Conservation (phyloP, 2,797 vertebrate species). For the Lepus townsendii region DNA sequence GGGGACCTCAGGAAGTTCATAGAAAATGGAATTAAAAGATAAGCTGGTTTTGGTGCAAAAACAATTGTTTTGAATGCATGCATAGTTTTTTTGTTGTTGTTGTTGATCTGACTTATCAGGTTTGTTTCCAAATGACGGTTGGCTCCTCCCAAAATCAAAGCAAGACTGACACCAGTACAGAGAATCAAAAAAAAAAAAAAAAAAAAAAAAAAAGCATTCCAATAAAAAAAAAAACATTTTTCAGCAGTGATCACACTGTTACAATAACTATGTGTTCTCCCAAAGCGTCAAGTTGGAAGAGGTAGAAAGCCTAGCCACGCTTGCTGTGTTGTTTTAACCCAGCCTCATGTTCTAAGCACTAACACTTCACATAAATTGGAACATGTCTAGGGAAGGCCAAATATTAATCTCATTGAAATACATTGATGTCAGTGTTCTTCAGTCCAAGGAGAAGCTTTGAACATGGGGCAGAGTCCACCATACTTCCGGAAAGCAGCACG, state of each 20-base stretch:
- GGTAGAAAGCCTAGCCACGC: background rate
- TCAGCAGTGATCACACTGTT: background rate
- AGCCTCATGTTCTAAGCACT: background rate
- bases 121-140: background rate
- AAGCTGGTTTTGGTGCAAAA: too few species aligned
- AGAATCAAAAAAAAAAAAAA: too few species aligned
- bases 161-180: background rate
- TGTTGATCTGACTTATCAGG: background rate
- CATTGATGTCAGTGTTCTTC: background rate
- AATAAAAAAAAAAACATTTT: background rate
- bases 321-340: background rate
- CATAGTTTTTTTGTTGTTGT: background rate
- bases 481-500: background rate
- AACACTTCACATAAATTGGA: background rate
- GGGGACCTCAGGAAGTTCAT: too few species aligned
- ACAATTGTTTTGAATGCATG: too few species aligned
- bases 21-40: too few species aligned
- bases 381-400: background rate
- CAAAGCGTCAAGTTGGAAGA: background rate
- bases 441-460: background rate
- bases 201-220: too few species aligned
- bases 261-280: background rate
- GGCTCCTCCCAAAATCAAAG: constrained; percentile 37
- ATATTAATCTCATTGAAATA: background rate
- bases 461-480: background rate